Conservation (phyloP, 2,888 invertebrate genomes). For the Meteorus colon region DNA sequence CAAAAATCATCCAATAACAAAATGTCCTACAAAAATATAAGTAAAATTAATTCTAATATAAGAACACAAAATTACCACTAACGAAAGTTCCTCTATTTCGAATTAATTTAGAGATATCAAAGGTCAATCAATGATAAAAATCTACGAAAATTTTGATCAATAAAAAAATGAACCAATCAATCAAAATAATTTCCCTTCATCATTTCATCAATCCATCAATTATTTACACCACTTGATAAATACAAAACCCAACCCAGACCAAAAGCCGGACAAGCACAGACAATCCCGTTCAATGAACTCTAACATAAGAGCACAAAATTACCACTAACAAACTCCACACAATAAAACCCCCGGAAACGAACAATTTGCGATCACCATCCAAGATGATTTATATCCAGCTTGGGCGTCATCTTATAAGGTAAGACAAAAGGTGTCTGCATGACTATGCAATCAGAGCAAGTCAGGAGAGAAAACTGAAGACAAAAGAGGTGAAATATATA, state of each 20-base stretch:
- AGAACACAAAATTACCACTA: no score
- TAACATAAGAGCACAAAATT: neutral
- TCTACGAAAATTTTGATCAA: no score
- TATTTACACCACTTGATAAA: no score
- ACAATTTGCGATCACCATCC: conserved; percentile 17
- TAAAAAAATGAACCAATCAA: no score
- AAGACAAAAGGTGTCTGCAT: conserved; percentile 36
- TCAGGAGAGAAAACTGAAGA: neutral
- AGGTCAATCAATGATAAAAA: no score
- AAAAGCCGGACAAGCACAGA: neutral
- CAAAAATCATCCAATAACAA: no score
- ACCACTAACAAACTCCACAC: neutral
- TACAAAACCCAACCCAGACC: neutral
- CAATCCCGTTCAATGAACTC: neutral
- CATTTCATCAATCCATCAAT: no score
- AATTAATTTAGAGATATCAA: no score
- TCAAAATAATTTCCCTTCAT: no score
- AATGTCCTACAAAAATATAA: no score
- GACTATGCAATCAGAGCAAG: conserved; percentile 40
- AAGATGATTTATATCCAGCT: conserved; percentile 27
- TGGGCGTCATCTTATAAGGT: conserved; percentile 24
- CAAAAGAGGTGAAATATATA: neutral
- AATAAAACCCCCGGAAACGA: conserved; percentile 17
- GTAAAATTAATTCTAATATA: no score
- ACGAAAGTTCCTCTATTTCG: no score